A percentile compares a stretch with the other conserved stretches of the same genome.
Conservation (phyloP, 2,113 vertebrate species). For the Junco hyemalis region DNA sequence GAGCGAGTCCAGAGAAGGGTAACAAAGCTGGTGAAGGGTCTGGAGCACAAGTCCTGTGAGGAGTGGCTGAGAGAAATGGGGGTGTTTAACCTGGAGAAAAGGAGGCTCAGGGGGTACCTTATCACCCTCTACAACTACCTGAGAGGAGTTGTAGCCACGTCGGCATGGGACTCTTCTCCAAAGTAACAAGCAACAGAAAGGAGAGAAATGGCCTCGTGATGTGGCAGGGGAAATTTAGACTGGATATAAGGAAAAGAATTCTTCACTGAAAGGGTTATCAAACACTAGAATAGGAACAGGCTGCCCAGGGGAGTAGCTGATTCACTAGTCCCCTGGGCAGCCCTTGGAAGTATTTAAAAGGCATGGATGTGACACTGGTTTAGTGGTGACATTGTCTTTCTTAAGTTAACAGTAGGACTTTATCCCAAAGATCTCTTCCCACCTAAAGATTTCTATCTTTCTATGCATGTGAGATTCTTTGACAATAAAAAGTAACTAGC, state of each 20-base stretch:
- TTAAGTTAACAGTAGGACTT: neutral
- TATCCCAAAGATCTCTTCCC: neutral
- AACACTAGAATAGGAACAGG: neutral
- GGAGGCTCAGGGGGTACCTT: neutral
- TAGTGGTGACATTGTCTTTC: neutral
- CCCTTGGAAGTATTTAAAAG: neutral
- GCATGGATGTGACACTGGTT: neutral
- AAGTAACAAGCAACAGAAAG: neutral
- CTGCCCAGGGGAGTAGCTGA: neutral
- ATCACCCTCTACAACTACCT: rapidly evolving
- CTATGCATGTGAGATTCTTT: neutral
- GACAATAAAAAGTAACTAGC: neutral
- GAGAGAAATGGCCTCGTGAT: neutral
- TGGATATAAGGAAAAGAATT: neutral
- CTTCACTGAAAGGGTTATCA: neutral
- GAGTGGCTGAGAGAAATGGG: neutral
- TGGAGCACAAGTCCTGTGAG: neutral
- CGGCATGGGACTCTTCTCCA: neutral
- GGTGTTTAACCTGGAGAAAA: neutral
- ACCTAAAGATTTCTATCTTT: neutral
- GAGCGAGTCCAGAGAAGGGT: rapidly evolving
- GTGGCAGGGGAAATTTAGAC: neutral
- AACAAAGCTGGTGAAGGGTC: neutral
- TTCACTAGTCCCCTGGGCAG: neutral
- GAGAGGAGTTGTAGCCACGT: neutral